Evolutionary conservation across 1,140 invertebrate species (phyloP), one percentile per base, ranked within the genome.

Genomic region (Apis florea): DNA sequence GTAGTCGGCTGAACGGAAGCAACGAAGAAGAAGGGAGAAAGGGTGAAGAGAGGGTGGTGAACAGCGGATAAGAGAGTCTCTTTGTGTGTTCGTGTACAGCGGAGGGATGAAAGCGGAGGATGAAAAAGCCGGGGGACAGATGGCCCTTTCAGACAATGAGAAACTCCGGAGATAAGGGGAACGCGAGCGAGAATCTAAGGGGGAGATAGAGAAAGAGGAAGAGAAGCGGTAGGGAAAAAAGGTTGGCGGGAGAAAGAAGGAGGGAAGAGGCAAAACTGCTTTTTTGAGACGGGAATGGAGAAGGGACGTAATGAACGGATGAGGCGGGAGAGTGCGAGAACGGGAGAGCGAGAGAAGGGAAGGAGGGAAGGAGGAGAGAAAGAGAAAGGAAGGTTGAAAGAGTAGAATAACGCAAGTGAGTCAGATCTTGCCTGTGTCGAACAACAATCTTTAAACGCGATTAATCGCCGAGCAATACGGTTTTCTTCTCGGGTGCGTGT

Each of bases 61-160:
- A 88, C 73, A 68, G 77, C 86, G 86, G 82, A 88, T 85, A 84
- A 89, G 82, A 90, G 89, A 90, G 82, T 86, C 85, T 89, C 89
- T 88, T 90, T 91, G 89, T 90, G 89, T 85, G 76, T 59, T 49
- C 78, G 72, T 74, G 82, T 84, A 84, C 82, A 88, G 86, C 86
- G 84, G 89, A 90, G 88, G 88, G 89, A 91, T 90, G 90, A 91
- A 91, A 91, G 90, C 89, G 85, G 84, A 90, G 90, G 89, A 90
- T 91, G 91, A 92, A 92, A 93, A 92, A 93, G 89, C 88, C 89
- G 88, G 90, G 85, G 91, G 92, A 93, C 93, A 93, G 93, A 93
- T 93, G 93, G 92, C 92, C 90, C 91, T 92, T 93, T 90, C 91
- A 92, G 92, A 93, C 92, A 93, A 93, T 93, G 92, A 93, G 92